Percentiles rank a stretch among this genome's conserved stretches.
Conservation (phyloP, 2,888 invertebrate species). For the Apomyelois bistriatella region DNA sequence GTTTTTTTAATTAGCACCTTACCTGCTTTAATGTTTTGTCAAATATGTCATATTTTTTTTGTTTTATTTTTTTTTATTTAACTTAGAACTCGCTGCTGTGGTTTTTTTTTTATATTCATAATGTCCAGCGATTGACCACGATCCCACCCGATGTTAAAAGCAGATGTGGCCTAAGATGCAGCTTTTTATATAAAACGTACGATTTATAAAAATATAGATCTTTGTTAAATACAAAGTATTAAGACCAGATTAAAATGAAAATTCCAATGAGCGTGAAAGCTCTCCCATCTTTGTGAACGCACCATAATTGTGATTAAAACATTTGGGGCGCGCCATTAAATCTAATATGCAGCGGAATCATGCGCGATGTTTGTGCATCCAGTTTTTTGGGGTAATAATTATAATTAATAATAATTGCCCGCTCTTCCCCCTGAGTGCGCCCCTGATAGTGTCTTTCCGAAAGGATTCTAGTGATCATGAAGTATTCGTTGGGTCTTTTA, state of each 20-base stretch:
- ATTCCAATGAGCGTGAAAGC: slow-evolving; percentile 8
- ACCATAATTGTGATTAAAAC: slow-evolving; percentile 62
- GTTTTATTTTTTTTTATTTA: too few relatives aligned
- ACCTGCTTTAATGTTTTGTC: too few relatives aligned
- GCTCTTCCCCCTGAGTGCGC: slow-evolving; percentile 24
- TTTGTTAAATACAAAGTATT: background rate
- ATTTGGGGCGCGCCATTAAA: slow-evolving; percentile 69
- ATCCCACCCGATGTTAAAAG: too few relatives aligned
- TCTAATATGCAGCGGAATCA: slow-evolving; percentile 72
- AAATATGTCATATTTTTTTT: too few relatives aligned
- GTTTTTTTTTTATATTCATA: too few relatives aligned
- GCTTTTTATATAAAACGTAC: too few relatives aligned
- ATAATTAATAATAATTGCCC: slow-evolving; percentile 47
- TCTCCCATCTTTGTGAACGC: slow-evolving; percentile 22
- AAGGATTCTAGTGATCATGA: slow-evolving; percentile 5
- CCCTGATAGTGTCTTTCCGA: slow-evolving; percentile 1
- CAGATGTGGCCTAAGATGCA: too few relatives aligned
- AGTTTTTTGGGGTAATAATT: slow-evolving; percentile 54
- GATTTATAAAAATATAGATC: too few relatives aligned
- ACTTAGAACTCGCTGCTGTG: too few relatives aligned
- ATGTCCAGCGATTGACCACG: too few relatives aligned
- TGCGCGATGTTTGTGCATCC: slow-evolving; percentile 50
- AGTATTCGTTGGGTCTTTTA: slow-evolving; percentile 2
- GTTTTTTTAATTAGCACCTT: too few relatives aligned
- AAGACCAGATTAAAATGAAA: background rate